These are phyloP conservation scores for Parapsyche elsis DNA, from an alignment of 1,140 invertebrate genomes.

Conservation along the genomic window DNA sequence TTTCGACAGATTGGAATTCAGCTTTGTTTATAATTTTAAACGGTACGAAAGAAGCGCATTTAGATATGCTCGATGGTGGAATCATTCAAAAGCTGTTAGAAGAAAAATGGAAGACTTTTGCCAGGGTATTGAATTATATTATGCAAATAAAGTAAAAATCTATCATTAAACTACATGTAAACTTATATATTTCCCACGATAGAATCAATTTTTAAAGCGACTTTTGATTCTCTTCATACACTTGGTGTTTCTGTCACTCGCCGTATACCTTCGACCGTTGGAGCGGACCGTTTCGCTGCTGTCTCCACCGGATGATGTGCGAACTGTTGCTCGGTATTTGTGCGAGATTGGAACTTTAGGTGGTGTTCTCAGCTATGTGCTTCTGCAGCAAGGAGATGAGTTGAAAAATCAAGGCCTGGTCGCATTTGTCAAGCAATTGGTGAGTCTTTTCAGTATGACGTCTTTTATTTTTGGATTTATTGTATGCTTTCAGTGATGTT, in stretches of 20 bases:
- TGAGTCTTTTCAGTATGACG: slow-evolving; percentile 65
- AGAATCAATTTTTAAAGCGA: slow-evolving; percentile 93
- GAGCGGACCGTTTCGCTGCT: slow-evolving; percentile 64
- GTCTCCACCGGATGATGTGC: slow-evolving; percentile 62
- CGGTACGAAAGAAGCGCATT: slow-evolving; percentile 96
- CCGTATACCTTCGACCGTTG: slow-evolving; percentile 88
- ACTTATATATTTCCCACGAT: too few relatives aligned
- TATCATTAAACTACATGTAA: too few relatives aligned
- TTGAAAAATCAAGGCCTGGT: slow-evolving; percentile 92
- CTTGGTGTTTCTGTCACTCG: slow-evolving; percentile 86
- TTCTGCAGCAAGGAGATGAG: slow-evolving; percentile 93
- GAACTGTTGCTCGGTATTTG: slow-evolving; percentile 73
- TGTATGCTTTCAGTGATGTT: neutral
- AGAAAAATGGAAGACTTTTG: slow-evolving; percentile 99
- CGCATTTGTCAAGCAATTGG: slow-evolving; percentile 93
- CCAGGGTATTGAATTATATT: slow-evolving; percentile 74
- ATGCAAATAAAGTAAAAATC: neutral
- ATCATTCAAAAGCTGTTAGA: slow-evolving; percentile 96
- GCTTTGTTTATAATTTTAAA: slow-evolving; percentile 98
- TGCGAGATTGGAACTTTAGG: slow-evolving; percentile 87
- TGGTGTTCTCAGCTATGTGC: slow-evolving; percentile 88
- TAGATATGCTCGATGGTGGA: slow-evolving; percentile 98
- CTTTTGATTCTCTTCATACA: slow-evolving; percentile 89
- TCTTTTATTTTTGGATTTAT: neutral
- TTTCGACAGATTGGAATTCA: slow-evolving; percentile 94